phyloP scores from a whole-genome alignment of 2,888 invertebrate genomes.

The Pristionchus maxplancki region DNA sequence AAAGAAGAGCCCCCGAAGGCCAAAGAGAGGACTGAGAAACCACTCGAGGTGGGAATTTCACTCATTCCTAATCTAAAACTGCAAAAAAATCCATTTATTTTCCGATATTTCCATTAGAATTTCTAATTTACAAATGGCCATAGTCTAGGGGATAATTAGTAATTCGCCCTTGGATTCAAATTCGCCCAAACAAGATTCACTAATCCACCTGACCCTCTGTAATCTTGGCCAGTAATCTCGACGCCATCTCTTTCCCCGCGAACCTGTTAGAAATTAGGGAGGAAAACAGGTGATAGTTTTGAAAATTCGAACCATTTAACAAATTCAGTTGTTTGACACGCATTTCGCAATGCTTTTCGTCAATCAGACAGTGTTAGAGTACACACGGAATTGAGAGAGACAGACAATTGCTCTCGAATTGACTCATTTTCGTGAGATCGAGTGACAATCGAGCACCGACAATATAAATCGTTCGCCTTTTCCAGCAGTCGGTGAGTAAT shows the following conservation, averaged over 20 bases:
- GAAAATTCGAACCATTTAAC: background rate
- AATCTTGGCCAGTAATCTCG: conserved; percentile 35
- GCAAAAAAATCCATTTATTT: background rate
- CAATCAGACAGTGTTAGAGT: no score
- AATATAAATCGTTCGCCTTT: conserved; percentile 28
- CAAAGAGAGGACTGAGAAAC: background rate
- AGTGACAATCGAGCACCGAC: background rate
- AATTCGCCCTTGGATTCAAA: background rate
- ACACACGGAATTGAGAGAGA: no score
- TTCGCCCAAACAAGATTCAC: background rate
- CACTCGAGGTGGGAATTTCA: background rate
- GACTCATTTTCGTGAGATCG: background rate
- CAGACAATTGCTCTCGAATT: no score
- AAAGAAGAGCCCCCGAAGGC: background rate
- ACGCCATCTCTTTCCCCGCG: background rate
- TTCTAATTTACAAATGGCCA: no score
- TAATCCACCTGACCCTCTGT: background rate
- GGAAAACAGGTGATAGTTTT: background rate
- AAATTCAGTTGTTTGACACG: no score
- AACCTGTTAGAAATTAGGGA: conserved; percentile 5
- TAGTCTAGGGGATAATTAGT: no score
- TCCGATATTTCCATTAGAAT: no score
- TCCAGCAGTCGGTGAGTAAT: conserved; percentile 12
- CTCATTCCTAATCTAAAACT: background rate
- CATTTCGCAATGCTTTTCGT: no score